These are phyloP conservation scores for Parnassius glacialis DNA, from an alignment of 2,888 invertebrate species.

Conservation along the genomic window DNA sequence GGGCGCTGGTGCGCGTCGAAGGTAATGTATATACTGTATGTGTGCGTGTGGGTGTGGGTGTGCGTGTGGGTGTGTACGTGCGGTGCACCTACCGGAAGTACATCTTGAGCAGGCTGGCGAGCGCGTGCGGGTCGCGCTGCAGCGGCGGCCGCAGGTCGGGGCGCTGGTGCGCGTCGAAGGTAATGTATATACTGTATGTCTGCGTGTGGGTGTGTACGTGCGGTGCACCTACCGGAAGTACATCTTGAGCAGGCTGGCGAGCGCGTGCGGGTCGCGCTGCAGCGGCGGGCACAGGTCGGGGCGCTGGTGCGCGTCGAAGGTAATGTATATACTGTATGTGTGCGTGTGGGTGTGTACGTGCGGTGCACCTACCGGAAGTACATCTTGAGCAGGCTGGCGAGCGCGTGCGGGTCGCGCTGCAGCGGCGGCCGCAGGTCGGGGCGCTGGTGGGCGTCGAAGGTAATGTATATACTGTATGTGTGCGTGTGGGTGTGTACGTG, in stretches of 20 bases:
- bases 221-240: conserved; percentile 88
- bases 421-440: conserved; percentile 87
- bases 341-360: not conserved
- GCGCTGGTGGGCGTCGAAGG: conserved; percentile 91
- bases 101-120: conserved; percentile 86
- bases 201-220: conserved; percentile 82
- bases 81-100: conserved; percentile 87
- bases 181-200: conserved; percentile 76
- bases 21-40: too few species aligned
- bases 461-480: not conserved
- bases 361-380: conserved; percentile 84
- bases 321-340: not conserved
- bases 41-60: too few species aligned
- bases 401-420: conserved; percentile 44
- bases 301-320: conserved; percentile 91
- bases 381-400: conserved; percentile 86
- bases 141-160: conserved; percentile 86
- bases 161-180: conserved; percentile 82
- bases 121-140: conserved; percentile 93
- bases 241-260: not conserved
- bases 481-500: not conserved
- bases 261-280: not conserved
- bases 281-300: conserved; percentile 83
- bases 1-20: too few species aligned
- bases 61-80: conserved; percentile 88